Evolutionary conservation across 2,113 vertebrate species (phyloP).

Genomic region (Lepisosteus osseus): DNA sequence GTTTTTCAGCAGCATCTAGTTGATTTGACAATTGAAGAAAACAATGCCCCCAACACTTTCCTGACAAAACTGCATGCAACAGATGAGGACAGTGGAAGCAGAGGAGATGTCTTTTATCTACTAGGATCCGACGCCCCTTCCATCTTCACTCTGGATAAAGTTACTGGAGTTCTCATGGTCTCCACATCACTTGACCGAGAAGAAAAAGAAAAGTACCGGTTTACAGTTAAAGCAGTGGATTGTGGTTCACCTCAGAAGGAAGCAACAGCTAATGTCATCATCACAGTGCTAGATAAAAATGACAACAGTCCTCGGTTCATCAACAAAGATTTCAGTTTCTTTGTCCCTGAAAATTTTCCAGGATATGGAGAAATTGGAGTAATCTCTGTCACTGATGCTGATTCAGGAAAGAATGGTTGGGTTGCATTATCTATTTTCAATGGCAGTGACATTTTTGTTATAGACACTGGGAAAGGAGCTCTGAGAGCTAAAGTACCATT

Average conservation of each 20-base stretch:
- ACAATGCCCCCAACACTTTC: constrained; percentile 85
- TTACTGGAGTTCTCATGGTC: constrained; percentile 84
- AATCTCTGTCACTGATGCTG: constrained; percentile 90
- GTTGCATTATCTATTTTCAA: constrained; percentile 92
- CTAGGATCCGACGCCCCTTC: constrained; percentile 85
- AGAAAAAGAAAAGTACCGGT: constrained; percentile 91
- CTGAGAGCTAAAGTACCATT: constrained; percentile 87
- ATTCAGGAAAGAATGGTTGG: constrained; percentile 89
- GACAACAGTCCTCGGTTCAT: constrained; percentile 96
- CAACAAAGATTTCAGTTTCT: constrained; percentile 98
- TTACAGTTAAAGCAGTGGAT: constrained; percentile 87
- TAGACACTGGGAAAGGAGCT: constrained; percentile 89
- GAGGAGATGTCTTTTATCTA: constrained; percentile 82
- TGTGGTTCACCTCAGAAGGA: constrained; percentile 83
- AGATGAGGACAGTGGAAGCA: constrained; percentile 82
- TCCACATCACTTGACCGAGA: constrained; percentile 86
- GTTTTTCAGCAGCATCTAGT: constrained; percentile 81
- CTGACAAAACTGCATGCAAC: constrained; percentile 82
- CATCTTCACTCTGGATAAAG: constrained; percentile 79
- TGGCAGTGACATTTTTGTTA: constrained; percentile 93
- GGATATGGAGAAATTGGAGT: constrained; percentile 94
- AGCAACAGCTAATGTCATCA: constrained; percentile 82
- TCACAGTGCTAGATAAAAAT: constrained; percentile 90
- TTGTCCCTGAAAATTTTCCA: constrained; percentile 95
- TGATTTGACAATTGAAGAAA: constrained; percentile 89